Evolutionary conservation across 2,888 invertebrate genomes (phyloP), one percentile per base, ranked within the genome.

Genomic region (Ceriagrion tenellum): DNA sequence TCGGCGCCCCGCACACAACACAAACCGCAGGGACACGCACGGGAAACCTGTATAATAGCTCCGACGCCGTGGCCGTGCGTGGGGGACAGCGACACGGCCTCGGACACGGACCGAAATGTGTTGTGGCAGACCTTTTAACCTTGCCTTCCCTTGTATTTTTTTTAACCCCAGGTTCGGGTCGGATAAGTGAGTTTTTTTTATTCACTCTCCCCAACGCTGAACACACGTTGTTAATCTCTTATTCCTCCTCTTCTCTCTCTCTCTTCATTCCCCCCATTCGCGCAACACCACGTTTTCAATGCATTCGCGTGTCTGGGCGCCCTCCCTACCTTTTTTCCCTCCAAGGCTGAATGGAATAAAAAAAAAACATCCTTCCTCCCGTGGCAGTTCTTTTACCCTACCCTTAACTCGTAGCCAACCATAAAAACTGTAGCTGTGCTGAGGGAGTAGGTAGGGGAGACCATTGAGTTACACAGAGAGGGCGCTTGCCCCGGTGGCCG

Each of bases 41-140:
- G 30, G 81, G 35, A 35, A 81, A 81, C 81, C 35, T 81, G 81
- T 81, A 35, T 81, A 81, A 81, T 81, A 81, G 81, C 81, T n/a
- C 35, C 35, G 35, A 81, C 81, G 26, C 35, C 81, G 81, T 2
- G 47, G 47, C 47, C 47, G 2, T 47, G n/a, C 13, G 13, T 35
- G 81, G 12, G 81, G 16, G 81, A 81, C 81, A 16, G 35, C 3
- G 81, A 81, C 81, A 81, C 30, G 81, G 81, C 35, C 23, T 81
- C 30, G 13, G 81, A 81, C 81, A 81, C 81, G 81, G 35, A 10
- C 35, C 81, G 81, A 81, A 35, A 81, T 81, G 69, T 69, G 30
- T 81, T 81, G 26, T 23, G 26, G 35, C 16, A 18, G 81, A 81
- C 81, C 81, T 81, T 69, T 81, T 81, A 35, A 81, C 81, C 81